A percentile compares a stretch with the other conserved stretches of the same genome.
Evolutionary conservation across 2,797 vertebrate genomes (phyloP).

Genomic region (Allobates femoralis): DNA sequence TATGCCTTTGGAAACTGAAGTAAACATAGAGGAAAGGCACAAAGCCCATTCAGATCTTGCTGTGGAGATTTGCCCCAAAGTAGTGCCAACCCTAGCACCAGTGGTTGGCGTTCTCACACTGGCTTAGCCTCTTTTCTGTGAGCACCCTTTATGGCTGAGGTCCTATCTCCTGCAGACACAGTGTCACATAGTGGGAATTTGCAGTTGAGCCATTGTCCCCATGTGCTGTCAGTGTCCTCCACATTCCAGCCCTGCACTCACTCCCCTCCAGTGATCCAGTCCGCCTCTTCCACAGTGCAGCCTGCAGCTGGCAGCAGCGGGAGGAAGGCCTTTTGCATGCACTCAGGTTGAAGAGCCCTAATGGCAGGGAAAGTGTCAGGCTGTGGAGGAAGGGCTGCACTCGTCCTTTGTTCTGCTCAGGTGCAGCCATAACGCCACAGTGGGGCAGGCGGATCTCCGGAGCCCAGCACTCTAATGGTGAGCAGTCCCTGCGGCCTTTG

Average conservation of each 20-base stretch:
- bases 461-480: neutral
- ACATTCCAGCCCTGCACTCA: neutral
- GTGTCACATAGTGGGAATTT: too few species aligned
- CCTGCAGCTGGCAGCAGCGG: conserved; percentile 38
- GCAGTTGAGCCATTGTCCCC: too few species aligned
- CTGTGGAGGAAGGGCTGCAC: conserved; percentile 34
- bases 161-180: too few species aligned
- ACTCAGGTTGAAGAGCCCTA: conserved; percentile 61
- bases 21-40: too few species aligned
- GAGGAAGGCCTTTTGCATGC: conserved; percentile 61
- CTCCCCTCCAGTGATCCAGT: conserved; percentile 37
- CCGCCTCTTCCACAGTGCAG: conserved; percentile 41
- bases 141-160: too few species aligned
- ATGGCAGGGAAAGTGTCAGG: conserved; percentile 51
- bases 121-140: too few species aligned
- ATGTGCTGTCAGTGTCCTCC: too few species aligned
- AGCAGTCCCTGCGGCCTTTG: conserved; percentile 13
- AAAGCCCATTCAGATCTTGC: too few species aligned
- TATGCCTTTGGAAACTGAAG: too few species aligned
- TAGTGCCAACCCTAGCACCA: too few species aligned
- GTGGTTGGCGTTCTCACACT: too few species aligned
- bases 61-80: too few species aligned
- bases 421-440: neutral
- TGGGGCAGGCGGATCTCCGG: neutral
- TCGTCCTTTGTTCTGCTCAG: conserved; percentile 44